A percentile compares a stretch with the other conserved stretches of the same genome.
These are phyloP conservation scores for Oryzias woworae DNA, from an alignment of 2,113 vertebrate genomes.

Conservation along the genomic window DNA sequence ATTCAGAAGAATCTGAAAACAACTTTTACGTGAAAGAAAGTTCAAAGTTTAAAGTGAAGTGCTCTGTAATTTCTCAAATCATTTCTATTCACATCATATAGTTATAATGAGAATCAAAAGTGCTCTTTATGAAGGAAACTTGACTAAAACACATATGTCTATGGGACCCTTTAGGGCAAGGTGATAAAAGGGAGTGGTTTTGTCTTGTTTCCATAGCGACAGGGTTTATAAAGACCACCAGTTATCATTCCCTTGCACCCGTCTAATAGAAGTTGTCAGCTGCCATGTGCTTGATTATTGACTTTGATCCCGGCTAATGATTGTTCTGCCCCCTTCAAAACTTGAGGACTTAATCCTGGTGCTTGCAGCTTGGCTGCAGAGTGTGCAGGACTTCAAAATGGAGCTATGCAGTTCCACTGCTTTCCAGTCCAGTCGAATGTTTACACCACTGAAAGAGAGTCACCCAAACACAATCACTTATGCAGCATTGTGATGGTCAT, in stretches of 20 bases:
- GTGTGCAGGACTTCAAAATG: conserved; percentile 16
- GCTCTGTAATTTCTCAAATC: no score
- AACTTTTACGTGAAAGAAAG: no score
- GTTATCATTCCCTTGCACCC: conserved; percentile 19
- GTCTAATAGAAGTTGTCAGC: conserved; percentile 50
- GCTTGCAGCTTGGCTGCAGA: conserved; percentile 16
- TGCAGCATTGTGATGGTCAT: conserved; percentile 46
- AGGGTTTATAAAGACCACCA: conserved; percentile 12
- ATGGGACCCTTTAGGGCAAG: no score
- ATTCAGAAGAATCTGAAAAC: no score
- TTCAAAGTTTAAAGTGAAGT: no score
- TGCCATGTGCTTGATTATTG: conserved; percentile 39
- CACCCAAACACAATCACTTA: conserved; percentile 31
- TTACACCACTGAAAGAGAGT: conserved; percentile 36
- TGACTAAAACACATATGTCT: no score
- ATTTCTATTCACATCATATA: no score
- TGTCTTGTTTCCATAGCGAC: conserved; percentile 39
- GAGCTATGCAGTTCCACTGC: conserved; percentile 2
- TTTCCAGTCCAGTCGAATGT: conserved; percentile 37
- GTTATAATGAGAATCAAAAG: no score
- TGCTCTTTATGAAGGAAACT: no score
- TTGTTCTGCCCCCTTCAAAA: conserved; percentile 29
- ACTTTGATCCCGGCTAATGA: conserved; percentile 58
- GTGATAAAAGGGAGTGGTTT: conserved; percentile 5
- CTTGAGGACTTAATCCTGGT: conserved; percentile 18